Evolutionary conservation across 1,140 invertebrate species (phyloP), one percentile per base, ranked within the genome.

Genomic region (Zaprionus tsacasi): DNA sequence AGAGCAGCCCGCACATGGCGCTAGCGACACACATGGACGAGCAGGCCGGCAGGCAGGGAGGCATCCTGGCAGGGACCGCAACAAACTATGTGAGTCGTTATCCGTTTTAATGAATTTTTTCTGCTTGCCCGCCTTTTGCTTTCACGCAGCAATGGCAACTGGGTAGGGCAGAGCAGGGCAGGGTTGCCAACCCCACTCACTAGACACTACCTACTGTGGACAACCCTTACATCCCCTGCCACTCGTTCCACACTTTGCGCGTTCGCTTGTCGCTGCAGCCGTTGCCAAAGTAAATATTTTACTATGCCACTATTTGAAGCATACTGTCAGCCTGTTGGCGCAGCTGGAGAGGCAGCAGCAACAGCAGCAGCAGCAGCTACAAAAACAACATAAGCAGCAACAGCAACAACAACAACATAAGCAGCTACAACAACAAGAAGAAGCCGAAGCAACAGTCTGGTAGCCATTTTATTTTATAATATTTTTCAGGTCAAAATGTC

Each of bases 81-180:
- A 66, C 65, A 79, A 80, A 83, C 73, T 89, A 83, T 85, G 81
- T 57, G 70, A 89, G 78, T 89, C 85, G 81, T 89, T 89, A 89
- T 81, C 85, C 85, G 75, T 89, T 89, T 89, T 89, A 89, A 89
- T 89, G 85, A 89, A 89, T 89, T 89, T 87, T 87, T 87, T 87
- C 52, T 71, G 68, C 73, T 64, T 76, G 80, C 74, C 57, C 71
- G 69, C 69, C 79, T 76, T 76, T 66, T 76, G 77, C 59, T 83
- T 79, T 79, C 68, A 70, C 40, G n/a, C 40, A 40, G 38, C 13
- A 43, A n/a, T n/a, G n/a, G 40, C 40, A 3, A 6, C 33, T 4
- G 33, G 33, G 27, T 30, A 30, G 27, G 27, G 27, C 27, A 30
- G 27, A 3, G 27, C 27, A 30, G 27, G 27, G 68, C 45, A 58